phyloP scores from a whole-genome alignment of 2,888 invertebrate genomes.

The Xanthostigma xanthostigma region DNA sequence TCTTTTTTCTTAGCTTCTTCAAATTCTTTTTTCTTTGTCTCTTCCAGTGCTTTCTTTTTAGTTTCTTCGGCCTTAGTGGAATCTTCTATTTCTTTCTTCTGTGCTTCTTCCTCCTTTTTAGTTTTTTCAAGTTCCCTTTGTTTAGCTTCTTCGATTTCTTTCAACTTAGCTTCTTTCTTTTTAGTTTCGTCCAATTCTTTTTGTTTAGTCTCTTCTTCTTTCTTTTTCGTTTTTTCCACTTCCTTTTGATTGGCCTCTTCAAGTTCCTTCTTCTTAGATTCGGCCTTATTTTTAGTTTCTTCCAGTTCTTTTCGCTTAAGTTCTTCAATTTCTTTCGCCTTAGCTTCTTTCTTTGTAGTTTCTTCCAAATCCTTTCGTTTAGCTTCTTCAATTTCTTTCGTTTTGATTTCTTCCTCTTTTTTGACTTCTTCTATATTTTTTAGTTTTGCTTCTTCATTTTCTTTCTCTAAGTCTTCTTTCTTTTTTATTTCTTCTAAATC shows the following conservation, averaged over 20 bases:
- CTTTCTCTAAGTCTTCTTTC: slow-evolving; percentile 17
- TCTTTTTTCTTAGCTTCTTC: slow-evolving; percentile 8
- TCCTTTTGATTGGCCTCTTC: slow-evolving; percentile 15
- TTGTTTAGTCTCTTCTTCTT: slow-evolving; percentile 10
- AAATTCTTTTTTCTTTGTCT: slow-evolving; percentile 8
- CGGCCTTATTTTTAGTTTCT: slow-evolving; percentile 8
- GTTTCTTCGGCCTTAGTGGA: slow-evolving; percentile 1
- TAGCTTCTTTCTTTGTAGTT: slow-evolving; percentile 7
- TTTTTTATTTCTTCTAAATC: slow-evolving; percentile 17
- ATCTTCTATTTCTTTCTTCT: background rate
- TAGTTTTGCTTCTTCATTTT: slow-evolving; percentile 17
- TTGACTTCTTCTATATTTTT: slow-evolving; percentile 14
- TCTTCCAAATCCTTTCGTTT: slow-evolving; percentile 8
- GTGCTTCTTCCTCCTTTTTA: slow-evolving; percentile 7
- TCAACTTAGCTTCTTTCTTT: background rate
- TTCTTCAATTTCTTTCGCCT: slow-evolving; percentile 8
- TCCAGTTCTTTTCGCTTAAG: slow-evolving; percentile 10
- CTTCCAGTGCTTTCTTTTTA: background rate
- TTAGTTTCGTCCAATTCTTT: background rate
- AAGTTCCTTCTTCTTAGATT: slow-evolving; percentile 9
- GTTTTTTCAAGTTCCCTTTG: slow-evolving; percentile 5
- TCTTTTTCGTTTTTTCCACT: slow-evolving; percentile 11
- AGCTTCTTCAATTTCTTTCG: slow-evolving; percentile 11
- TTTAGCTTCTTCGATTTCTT: slow-evolving; percentile 1
- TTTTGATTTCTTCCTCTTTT: slow-evolving; percentile 11